Evolutionary conservation across 2,888 invertebrate species (phyloP).

Genomic region (Camponotus fellah): DNA sequence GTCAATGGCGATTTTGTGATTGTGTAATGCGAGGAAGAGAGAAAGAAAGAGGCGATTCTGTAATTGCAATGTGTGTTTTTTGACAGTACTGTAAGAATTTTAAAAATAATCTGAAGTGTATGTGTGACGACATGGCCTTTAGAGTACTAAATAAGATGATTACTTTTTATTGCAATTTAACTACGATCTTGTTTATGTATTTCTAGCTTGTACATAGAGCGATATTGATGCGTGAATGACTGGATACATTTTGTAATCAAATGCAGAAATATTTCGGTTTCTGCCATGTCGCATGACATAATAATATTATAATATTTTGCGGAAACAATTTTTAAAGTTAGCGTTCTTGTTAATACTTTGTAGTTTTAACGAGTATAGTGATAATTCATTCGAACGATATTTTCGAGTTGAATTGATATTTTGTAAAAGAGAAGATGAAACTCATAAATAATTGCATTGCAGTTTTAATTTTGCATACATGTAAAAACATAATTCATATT

Average conservation of each 20-base stretch:
- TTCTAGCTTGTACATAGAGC: conserved; percentile 77
- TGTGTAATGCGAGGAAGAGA: conserved; percentile 35
- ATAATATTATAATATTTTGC: conserved; percentile 64
- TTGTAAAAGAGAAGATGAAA: conserved; percentile 25
- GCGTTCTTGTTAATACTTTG: conserved; percentile 66
- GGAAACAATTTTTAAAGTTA: conserved; percentile 51
- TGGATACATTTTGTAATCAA: conserved; percentile 77
- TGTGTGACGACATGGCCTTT: conserved; percentile 72
- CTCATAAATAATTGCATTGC: background rate
- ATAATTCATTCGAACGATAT: conserved; percentile 31
- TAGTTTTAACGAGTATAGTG: conserved; percentile 51
- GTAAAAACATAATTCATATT: conserved; percentile 23
- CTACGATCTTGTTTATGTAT: conserved; percentile 72
- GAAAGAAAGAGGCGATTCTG: background rate
- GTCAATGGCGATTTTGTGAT: conserved; percentile 55
- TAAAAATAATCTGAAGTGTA: conserved; percentile 56
- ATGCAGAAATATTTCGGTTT: conserved; percentile 69
- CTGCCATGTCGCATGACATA: conserved; percentile 60
- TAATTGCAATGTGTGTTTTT: conserved; percentile 45
- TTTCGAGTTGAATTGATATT: conserved; percentile 36
- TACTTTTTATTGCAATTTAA: conserved; percentile 73
- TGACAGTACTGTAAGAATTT: conserved; percentile 54
- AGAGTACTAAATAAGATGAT: conserved; percentile 70
- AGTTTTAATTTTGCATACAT: conserved; percentile 41
- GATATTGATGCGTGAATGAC: conserved; percentile 69